These are phyloP conservation scores for Sterna hirundo DNA, from an alignment of 2,113 vertebrate genomes.

Conservation along the genomic window DNA sequence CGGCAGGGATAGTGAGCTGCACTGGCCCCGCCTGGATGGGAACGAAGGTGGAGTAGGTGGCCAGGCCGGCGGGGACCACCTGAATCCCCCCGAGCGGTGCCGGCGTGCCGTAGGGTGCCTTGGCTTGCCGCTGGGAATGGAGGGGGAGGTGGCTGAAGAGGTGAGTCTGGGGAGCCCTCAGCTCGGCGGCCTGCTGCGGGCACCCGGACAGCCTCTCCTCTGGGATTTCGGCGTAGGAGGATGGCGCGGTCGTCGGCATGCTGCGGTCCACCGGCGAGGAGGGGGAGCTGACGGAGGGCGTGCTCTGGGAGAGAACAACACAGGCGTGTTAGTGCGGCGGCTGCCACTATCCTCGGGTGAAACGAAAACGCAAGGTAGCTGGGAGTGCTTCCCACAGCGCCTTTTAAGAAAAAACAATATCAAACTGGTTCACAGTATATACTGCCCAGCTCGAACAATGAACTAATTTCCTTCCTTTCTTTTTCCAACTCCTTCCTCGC, in stretches of 20 bases:
- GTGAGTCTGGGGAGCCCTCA: slow-evolving; percentile 73
- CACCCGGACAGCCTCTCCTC: slow-evolving; percentile 69
- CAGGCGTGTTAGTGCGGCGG: neutral
- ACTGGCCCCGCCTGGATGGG: slow-evolving; percentile 89
- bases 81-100: slow-evolving; percentile 92
- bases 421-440: neutral
- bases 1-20: slow-evolving; percentile 91
- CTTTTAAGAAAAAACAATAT: neutral
- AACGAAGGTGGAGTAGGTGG: slow-evolving; percentile 92
- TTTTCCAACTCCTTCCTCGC: neutral
- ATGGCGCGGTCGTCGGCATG: slow-evolving; percentile 47
- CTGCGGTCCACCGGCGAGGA: slow-evolving; percentile 61
- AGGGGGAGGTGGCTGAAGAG: slow-evolving; percentile 95
- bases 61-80: slow-evolving; percentile 87
- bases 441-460: neutral
- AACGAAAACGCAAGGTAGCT: neutral
- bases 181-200: slow-evolving; percentile 14
- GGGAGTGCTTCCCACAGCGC: neutral
- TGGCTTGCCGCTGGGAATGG: slow-evolving; percentile 89
- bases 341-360: rapidly evolving
- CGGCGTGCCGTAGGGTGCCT: slow-evolving; percentile 86
- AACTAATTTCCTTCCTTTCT: slow-evolving; percentile 25
- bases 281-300: neutral
- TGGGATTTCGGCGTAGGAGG: neutral
- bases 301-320: slow-evolving; percentile 55